Evolutionary conservation across 2,797 vertebrate genomes (phyloP).

Genomic region (Sphenopsis melanotis): DNA sequence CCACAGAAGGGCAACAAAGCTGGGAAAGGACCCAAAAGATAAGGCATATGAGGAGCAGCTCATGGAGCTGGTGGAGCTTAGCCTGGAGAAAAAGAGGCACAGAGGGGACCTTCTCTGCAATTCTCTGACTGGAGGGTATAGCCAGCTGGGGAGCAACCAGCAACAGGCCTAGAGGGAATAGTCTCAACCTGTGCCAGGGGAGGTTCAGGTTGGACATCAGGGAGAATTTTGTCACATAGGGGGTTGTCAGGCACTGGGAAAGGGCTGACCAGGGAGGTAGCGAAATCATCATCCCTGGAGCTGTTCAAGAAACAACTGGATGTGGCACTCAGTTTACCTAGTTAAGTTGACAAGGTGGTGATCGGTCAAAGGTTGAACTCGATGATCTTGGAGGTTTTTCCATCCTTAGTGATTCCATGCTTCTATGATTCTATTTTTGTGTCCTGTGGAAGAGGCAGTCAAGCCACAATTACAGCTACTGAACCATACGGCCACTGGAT

Average conservation of each 20-base stretch:
- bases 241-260: not conserved
- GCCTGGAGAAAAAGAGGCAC: not conserved
- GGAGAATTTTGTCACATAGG: not conserved
- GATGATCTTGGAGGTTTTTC: not conserved
- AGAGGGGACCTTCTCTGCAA: not conserved
- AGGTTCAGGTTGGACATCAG: not conserved
- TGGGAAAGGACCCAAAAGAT: not conserved
- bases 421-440: not conserved
- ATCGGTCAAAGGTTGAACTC: not conserved
- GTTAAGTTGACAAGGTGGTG: not conserved
- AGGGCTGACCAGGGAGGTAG: not conserved
- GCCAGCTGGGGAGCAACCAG: not conserved
- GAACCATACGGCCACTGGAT: not conserved
- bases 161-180: not conserved
- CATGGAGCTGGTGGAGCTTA: not conserved
- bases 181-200: not conserved
- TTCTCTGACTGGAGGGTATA: not conserved
- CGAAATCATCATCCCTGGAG: not conserved
- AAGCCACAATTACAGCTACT: not conserved
- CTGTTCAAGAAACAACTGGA: not conserved
- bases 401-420: not conserved
- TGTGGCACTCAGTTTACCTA: not conserved
- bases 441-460: not conserved
- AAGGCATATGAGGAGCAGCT: not conserved
- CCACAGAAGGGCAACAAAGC: not conserved